Evolutionary conservation across 1,140 invertebrate genomes (phyloP).

Genomic region (Anthonomus grandis): DNA sequence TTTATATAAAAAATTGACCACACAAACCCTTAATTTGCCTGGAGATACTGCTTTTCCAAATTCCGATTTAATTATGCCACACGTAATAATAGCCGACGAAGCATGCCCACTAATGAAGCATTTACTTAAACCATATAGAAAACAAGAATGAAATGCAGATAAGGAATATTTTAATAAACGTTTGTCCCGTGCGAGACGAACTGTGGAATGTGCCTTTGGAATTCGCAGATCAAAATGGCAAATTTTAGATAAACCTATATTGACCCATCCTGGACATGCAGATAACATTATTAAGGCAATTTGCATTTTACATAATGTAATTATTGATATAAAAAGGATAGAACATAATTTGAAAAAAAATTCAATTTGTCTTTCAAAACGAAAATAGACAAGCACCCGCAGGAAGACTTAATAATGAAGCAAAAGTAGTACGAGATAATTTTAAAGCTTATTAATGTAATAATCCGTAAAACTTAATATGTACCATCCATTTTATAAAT

Average conservation of each 20-base stretch:
- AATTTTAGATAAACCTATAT: constrained; percentile 43
- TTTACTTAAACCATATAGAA: too few species aligned
- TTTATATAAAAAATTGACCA: too few species aligned
- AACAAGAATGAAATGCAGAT: too few species aligned
- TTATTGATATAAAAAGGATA: constrained; percentile 30
- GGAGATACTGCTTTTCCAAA: too few species aligned
- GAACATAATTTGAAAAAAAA: too few species aligned
- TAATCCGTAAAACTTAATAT: neutral
- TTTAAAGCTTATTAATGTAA: neutral
- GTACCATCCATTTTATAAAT: neutral
- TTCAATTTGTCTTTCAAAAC: neutral
- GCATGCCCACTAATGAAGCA: too few species aligned
- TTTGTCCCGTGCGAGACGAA: too few species aligned
- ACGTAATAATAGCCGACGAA: too few species aligned
- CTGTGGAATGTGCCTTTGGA: too few species aligned
- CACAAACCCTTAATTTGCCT: too few species aligned
- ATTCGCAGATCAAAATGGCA: constrained; percentile 45
- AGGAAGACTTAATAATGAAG: neutral
- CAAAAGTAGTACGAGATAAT: neutral
- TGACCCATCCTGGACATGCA: constrained; percentile 32
- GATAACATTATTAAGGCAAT: constrained; percentile 39
- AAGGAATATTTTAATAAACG: too few species aligned
- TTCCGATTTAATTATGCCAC: too few species aligned
- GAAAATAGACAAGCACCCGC: neutral
- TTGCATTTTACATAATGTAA: constrained; percentile 30